Conservation (phyloP, 2,888 invertebrate species). For the Antheraea yamamai region DNA sequence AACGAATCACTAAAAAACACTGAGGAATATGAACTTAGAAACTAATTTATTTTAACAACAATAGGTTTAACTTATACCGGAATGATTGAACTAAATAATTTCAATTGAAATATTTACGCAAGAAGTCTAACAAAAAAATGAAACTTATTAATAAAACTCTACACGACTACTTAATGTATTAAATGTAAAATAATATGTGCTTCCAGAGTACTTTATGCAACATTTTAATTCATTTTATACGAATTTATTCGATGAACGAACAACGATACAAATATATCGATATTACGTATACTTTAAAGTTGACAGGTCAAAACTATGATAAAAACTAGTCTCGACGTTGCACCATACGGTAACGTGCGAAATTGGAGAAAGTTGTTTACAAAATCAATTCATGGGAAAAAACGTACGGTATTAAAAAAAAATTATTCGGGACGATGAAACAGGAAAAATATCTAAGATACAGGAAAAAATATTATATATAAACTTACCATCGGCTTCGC, state of each 20-base stretch:
- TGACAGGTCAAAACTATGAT: background rate
- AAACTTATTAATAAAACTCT: background rate
- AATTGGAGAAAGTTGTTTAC: constrained; percentile 59
- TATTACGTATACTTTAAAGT: background rate
- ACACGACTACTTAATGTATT: background rate
- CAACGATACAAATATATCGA: background rate
- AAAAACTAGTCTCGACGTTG: constrained; percentile 7
- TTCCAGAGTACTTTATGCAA: background rate
- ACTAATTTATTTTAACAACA: background rate
- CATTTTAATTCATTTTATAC: background rate
- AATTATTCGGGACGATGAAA: background rate
- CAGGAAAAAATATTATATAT: background rate
- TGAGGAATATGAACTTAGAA: background rate
- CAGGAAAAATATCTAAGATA: background rate
- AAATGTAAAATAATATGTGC: background rate
- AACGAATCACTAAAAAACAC: background rate
- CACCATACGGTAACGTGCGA: constrained; percentile 18
- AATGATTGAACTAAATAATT: background rate
- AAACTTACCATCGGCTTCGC: constrained; percentile 72
- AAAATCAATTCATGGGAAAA: constrained; percentile 43
- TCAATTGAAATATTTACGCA: background rate
- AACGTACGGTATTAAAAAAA: constrained; percentile 16
- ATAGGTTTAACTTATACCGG: background rate
- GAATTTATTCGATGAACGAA: background rate
- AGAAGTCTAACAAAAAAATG: background rate